These are phyloP conservation scores for Eugnorisma glareosa DNA, from an alignment of 2,888 invertebrate species.

Conservation along the genomic window DNA sequence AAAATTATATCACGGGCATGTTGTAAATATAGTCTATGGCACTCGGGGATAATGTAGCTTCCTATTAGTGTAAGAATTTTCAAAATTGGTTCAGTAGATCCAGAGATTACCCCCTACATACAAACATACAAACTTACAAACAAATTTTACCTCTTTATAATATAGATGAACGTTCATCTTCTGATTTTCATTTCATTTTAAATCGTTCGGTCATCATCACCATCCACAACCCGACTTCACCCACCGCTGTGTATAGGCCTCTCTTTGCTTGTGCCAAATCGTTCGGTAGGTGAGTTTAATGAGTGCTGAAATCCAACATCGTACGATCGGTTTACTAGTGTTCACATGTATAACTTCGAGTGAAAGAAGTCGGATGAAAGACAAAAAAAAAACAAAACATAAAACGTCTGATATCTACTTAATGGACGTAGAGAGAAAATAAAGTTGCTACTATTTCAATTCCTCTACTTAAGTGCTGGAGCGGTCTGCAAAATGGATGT, in stretches of 20 bases:
- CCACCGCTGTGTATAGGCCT: too few relatives aligned
- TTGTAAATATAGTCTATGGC: too few relatives aligned
- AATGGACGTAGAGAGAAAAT: slow-evolving; percentile 49
- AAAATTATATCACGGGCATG: too few relatives aligned
- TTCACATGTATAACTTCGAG: not conserved
- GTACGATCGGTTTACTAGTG: not conserved
- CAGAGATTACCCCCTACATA: too few relatives aligned
- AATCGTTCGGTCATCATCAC: not conserved
- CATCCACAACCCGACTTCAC: too few relatives aligned
- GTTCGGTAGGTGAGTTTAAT: not conserved
- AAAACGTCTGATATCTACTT: slow-evolving; percentile 8
- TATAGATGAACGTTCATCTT: not conserved
- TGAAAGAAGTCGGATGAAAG: not conserved
- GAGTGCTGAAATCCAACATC: not conserved
- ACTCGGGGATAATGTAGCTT: too few relatives aligned
- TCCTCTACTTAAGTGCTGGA: slow-evolving; percentile 60
- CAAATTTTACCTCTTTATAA: too few relatives aligned
- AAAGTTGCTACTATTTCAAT: slow-evolving; percentile 59
- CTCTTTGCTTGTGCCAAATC: too few relatives aligned
- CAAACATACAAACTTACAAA: too few relatives aligned
- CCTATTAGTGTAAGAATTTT: too few relatives aligned
- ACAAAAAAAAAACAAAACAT: not conserved
- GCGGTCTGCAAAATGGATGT: slow-evolving; percentile 53
- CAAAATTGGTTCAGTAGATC: too few relatives aligned
- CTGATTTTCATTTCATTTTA: not conserved